Base-by-base conservation (phyloP, 2,113 vertebrate genomes). In the Ceyx melanurus region DNA sequence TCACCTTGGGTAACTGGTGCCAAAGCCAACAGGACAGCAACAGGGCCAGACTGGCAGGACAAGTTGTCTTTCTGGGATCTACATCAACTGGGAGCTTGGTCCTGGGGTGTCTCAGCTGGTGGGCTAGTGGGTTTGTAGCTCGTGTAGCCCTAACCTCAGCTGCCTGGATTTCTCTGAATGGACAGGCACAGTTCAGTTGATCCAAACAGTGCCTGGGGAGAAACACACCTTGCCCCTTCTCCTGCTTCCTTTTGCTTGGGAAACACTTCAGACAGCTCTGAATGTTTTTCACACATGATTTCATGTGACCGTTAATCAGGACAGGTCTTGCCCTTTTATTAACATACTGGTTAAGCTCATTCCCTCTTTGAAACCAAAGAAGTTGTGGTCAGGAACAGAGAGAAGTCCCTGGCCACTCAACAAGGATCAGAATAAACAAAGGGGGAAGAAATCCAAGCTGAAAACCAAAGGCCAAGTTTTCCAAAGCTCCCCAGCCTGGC, bases 231-330 rank as follows among this genome's bases (percentile, higher is more conserved):
- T 56, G 16, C 25, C 46, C 13, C 16, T 72, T 79, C 82, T 79
- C 26, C 19, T 73, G 76, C 58, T 65, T 92, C 65, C 45, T 82
- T 9, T 76, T 85, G 82, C 35, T 91, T 91, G 22, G 19, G 66
- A 84, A 87, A 89, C 29, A 75, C 28, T 81, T 74, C 37, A 76
- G 31, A 73, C 33, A 65, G 23, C 29, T 86, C 16, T 9, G 6
- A 77, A 70, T 46, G 60, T n/a, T 92, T 72, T 93, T 91, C 90
- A 86, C 61, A 73, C 58, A 57, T 82, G 50, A 80, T 75, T 86
- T 95, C 78, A 51, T 15, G 25, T 82, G 17, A 43, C 53, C 85
- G 85, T 87, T 94, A 72, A 93, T 87, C 58, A 78, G 48, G 48
- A 72, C 29, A 76, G 18, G 26, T 15, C 35, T 76, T 89, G 40